phyloP scores from a whole-genome alignment of 1,140 invertebrate genomes.

The Caligus rogercresseyi region DNA sequence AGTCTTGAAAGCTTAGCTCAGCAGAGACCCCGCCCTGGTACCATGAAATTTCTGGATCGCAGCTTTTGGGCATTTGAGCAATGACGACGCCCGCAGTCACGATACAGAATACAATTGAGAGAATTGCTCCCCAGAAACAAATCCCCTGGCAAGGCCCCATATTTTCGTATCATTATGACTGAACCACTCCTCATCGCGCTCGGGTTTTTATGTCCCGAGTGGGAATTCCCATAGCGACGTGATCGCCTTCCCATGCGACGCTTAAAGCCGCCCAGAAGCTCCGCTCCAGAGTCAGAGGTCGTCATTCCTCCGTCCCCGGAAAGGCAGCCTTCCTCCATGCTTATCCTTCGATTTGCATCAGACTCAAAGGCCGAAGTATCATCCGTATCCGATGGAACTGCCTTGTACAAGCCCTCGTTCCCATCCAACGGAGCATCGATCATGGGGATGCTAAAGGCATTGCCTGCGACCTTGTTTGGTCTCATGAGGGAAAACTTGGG shows the following conservation, averaged over 20 bases:
- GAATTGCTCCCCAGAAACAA: constrained; percentile 13
- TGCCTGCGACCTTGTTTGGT: neutral
- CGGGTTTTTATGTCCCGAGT: neutral
- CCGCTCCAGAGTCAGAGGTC: constrained; percentile 1
- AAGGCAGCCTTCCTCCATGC: neutral
- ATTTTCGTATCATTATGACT: neutral
- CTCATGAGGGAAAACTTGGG: neutral
- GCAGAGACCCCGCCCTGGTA: constrained; percentile 6
- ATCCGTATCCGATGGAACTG: constrained; percentile 11
- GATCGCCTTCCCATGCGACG: neutral
- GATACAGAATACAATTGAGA: neutral
- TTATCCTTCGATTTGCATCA: constrained; percentile 6
- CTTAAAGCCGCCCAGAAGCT: neutral
- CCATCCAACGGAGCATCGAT: neutral
- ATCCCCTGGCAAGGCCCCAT: constrained; percentile 1
- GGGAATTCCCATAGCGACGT: neutral
- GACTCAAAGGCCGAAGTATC: constrained; percentile 10
- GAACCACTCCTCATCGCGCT: constrained; percentile 10
- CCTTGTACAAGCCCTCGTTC: constrained; percentile 4
- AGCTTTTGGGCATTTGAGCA: constrained; percentile 2
- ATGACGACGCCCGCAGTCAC: constrained; percentile 1
- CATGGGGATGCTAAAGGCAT: neutral
- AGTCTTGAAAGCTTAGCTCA: neutral
- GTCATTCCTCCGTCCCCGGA: neutral
- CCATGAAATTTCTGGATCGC: constrained; percentile 7